Percentiles rank a stretch among this genome's conserved stretches.
These are phyloP conservation scores for Pardalotus punctatus DNA, from an alignment of 2,113 vertebrate species.

Conservation along the genomic window DNA sequence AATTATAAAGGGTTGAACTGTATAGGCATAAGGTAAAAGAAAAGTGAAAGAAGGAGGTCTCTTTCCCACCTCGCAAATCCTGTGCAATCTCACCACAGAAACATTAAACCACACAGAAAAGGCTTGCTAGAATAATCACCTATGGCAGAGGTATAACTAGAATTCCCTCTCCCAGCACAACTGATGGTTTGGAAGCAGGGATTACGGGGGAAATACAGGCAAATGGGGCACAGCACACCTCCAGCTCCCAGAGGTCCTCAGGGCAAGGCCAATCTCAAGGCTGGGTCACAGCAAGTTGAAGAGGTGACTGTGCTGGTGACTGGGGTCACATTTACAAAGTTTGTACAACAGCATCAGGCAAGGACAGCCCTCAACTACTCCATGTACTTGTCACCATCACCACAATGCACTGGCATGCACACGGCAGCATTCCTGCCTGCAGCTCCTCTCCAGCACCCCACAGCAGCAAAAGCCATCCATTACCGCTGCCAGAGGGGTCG, in stretches of 20 bases:
- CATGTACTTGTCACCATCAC: too few relatives aligned
- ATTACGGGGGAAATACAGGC: not conserved
- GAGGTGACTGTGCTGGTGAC: not conserved
- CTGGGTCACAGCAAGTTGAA: not conserved
- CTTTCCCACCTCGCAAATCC: not conserved
- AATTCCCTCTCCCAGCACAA: not conserved
- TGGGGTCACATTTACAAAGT: not conserved
- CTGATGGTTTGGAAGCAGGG: not conserved
- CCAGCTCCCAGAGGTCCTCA: not conserved
- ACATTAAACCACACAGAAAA: not conserved
- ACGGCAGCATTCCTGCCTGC: too few relatives aligned
- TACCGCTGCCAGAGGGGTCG: constrained; percentile 86
- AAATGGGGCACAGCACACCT: not conserved
- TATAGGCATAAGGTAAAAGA: not conserved
- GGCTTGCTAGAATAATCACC: not conserved
- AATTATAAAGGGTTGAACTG: not conserved
- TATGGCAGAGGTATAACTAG: not conserved
- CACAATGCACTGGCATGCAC: too few relatives aligned
- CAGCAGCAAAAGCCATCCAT: too few relatives aligned
- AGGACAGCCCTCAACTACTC: too few relatives aligned
- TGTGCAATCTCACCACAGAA: not conserved
- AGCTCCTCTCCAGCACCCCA: too few relatives aligned
- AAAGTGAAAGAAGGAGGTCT: not conserved
- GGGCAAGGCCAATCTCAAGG: not conserved
- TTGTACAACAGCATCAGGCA: not conserved